phyloP scores from a whole-genome alignment of 1,140 invertebrate genomes.

The Cydia splendana region DNA sequence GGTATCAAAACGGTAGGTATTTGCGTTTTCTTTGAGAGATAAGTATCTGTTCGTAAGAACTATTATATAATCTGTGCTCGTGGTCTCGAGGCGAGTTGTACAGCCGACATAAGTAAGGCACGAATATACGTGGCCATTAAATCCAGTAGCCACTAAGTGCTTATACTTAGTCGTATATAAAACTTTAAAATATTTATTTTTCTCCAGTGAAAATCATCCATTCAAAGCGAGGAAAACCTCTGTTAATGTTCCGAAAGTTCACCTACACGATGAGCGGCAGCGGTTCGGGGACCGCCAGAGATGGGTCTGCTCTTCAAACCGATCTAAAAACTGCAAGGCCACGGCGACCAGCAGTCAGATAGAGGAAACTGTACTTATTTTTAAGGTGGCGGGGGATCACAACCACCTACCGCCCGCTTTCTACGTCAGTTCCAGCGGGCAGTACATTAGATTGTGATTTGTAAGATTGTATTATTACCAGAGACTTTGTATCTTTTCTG shows the following conservation, averaged over 20 bases:
- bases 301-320: conserved; percentile 21
- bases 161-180: not conserved
- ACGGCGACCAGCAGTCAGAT: not conserved
- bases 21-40: too few species aligned
- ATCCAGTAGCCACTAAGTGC: too few species aligned
- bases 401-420: not conserved
- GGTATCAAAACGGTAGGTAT: too few species aligned
- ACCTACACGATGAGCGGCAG: not conserved
- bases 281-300: not conserved
- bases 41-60: too few species aligned
- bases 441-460: conserved; percentile 21
- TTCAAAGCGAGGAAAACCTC: conserved; percentile 6
- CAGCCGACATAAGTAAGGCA: too few species aligned
- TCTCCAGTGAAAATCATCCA: conserved; percentile 11
- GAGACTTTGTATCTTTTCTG: not conserved
- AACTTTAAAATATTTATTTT: not conserved
- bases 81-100: too few species aligned
- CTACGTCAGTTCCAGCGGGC: not conserved
- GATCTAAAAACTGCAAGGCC: conserved; percentile 13
- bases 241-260: not conserved
- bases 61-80: too few species aligned
- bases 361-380: not conserved
- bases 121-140: too few species aligned
- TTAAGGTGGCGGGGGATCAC: not conserved
- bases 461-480: not conserved